phyloP scores from a whole-genome alignment of 2,113 vertebrate species.

The Colinus virginianus region DNA sequence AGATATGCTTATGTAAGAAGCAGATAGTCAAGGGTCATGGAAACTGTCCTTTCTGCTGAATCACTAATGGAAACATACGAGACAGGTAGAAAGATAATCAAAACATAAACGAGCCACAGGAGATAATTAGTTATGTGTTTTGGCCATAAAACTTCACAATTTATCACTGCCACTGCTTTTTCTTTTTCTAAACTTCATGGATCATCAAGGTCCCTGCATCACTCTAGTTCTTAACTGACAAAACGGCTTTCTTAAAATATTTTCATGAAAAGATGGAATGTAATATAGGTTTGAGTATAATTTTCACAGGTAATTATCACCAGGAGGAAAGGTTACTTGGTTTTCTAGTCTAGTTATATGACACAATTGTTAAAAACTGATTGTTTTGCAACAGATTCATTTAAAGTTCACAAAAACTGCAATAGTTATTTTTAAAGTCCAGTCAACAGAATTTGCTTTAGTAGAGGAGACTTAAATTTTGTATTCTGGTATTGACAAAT shows the following conservation, averaged over 20 bases:
- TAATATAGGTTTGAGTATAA: background rate
- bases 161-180: background rate
- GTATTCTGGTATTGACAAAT: background rate
- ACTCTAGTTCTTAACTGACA: background rate
- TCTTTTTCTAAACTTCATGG: background rate
- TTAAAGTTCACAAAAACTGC: background rate
- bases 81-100: background rate
- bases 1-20: background rate
- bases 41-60: background rate
- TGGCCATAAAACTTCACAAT: background rate
- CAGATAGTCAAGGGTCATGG: background rate
- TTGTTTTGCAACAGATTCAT: background rate
- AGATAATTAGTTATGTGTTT: background rate
- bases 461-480: background rate
- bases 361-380: background rate
- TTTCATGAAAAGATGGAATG: background rate
- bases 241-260: background rate
- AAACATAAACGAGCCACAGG: background rate
- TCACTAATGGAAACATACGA: background rate
- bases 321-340: background rate
- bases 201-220: background rate
- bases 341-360: background rate
- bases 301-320: background rate
- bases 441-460: background rate
- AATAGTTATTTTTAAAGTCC: background rate